A percentile compares a stretch with the other conserved stretches of the same genome.
phyloP scores from a whole-genome alignment of 2,113 vertebrate genomes.

The Clupea harengus region DNA sequence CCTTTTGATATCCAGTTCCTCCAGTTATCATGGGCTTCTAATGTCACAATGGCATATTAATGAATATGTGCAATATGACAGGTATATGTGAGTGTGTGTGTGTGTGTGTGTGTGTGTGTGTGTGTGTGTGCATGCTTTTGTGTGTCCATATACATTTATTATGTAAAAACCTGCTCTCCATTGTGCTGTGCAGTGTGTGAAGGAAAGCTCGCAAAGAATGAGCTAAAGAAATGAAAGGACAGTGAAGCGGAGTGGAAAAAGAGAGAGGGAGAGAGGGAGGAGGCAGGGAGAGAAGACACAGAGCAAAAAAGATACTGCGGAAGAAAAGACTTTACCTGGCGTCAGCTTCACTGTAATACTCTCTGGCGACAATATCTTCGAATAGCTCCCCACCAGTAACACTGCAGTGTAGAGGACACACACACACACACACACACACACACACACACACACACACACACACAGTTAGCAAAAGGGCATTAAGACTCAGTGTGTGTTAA shows the following conservation, averaged over 20 bases:
- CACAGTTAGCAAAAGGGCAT: not conserved
- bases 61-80: not conserved
- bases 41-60: not conserved
- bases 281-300: not conserved
- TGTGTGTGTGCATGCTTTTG: not conserved
- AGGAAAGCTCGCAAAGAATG: not conserved
- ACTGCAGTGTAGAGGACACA: constrained; percentile 52
- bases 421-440: constrained; percentile 32
- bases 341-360: constrained; percentile 77
- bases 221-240: not conserved
- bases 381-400: constrained; percentile 77
- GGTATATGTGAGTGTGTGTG: not conserved
- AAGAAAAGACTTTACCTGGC: constrained; percentile 67
- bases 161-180: not conserved
- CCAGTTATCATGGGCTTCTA: not conserved
- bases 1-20: not conserved
- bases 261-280: too few species aligned
- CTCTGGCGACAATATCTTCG: constrained; percentile 75
- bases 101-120: not conserved
- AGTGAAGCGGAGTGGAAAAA: not conserved
- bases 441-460: constrained; percentile 29
- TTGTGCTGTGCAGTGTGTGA: not conserved
- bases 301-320: not conserved
- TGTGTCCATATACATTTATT: too few species aligned
- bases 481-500: not conserved